A percentile compares a stretch with the other conserved stretches of the same genome.
phyloP scores from a whole-genome alignment of 2,888 invertebrate genomes.

The Drosophila greeni region DNA sequence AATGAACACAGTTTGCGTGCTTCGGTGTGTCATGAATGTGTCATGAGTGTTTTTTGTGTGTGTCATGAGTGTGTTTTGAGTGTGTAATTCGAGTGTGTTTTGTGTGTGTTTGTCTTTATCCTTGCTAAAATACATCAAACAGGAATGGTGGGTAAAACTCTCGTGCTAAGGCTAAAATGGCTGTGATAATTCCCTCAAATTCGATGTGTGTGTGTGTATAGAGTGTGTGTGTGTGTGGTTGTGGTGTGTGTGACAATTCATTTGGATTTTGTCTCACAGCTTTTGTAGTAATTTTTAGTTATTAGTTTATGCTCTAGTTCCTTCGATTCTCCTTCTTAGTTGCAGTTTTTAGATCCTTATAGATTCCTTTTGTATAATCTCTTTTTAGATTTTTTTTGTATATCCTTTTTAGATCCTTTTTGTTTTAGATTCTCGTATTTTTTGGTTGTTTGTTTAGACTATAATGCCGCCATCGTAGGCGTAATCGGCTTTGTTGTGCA shows the following conservation, averaged over 20 bases:
- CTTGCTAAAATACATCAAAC: conserved; percentile 63
- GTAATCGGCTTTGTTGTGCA: conserved; percentile 99
- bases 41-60: conserved; percentile 15
- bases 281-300: conserved; percentile 40
- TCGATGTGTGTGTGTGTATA: conserved; percentile 45
- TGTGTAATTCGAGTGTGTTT: conserved; percentile 30
- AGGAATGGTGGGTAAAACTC: conserved; percentile 70
- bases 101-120: conserved; percentile 44
- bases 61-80: conserved; percentile 20
- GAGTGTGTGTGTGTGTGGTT: conserved; percentile 35
- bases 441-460: conserved; percentile 42
- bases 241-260: conserved; percentile 34
- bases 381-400: not conserved
- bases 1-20: conserved; percentile 64
- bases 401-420: conserved; percentile 7
- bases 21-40: conserved; percentile 11
- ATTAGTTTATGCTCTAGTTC: conserved; percentile 45
- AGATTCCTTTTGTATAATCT: not conserved
- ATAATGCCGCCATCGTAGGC: conserved; percentile 91
- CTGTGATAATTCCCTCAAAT: conserved; percentile 45
- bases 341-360: conserved; percentile 11
- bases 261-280: conserved; percentile 45
- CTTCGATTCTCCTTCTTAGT: conserved; percentile 33
- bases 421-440: conserved; percentile 9
- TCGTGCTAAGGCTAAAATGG: conserved; percentile 73